Evolutionary conservation across 2,113 vertebrate genomes (phyloP), one percentile per base, ranked within the genome.

Genomic region (Columba janthina): DNA sequence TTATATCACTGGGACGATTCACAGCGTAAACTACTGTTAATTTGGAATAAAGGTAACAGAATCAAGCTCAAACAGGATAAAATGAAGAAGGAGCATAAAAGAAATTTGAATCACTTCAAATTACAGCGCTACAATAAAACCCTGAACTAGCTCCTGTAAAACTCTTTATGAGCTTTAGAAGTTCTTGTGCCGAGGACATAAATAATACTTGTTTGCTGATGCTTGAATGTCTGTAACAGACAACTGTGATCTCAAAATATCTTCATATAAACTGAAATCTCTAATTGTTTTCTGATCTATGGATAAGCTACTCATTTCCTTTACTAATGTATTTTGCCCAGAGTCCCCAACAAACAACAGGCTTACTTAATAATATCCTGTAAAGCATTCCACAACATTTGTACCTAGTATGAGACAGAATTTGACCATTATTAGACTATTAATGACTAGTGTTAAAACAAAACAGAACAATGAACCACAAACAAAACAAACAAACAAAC

Each of bases 201-300:
- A 83, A 60, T 2, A 72, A 36, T 74, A 12, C 20, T 56, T 51
- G 34, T 96, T 96, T 96, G 32, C 20, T 85, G 53, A 42, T 88
- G 12, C 7, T 71, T 74, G 20, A 92, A 90, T 19, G 17, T 57
- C 26, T 69, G 29, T 87, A 64, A 29, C 40, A 50, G 24, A 83
- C 42, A 94, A 88, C 72, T 15, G 14, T 46, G 60, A 31, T 66
- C 15, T 72, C 31, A 82, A 60, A 56, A 54, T 51, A 31, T 84
- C 77, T 69, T 74, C 53, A 44, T 64, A 15, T 71, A 83, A 89
- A 79, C 24, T 62, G 57, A 85, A 90, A 79, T 42, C 40, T 73
- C 48, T 92, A 88, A 86, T 92, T 96, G 34, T 4, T 92, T 12
- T 94, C 22, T 90, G 64, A 75, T 90, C 70, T 73, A 46, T 53